Percentiles rank a stretch among this genome's conserved stretches.
Evolutionary conservation across 1,140 invertebrate genomes (phyloP).

Genomic region (Bombus breviceps): DNA sequence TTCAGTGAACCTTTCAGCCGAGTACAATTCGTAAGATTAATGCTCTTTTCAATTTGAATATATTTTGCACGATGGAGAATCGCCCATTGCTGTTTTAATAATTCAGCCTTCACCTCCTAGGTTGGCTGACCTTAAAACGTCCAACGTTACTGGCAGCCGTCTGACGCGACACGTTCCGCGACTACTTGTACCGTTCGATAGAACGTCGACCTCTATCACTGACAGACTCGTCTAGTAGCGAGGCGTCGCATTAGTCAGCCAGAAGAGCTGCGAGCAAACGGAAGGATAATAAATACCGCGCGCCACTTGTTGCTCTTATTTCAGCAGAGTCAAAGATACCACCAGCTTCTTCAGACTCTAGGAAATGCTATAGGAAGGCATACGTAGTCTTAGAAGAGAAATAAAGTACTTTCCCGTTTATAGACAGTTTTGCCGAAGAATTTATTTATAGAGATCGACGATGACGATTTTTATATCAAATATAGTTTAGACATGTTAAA

Average conservation of each 20-base stretch:
- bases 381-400: too few relatives aligned
- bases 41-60: neutral
- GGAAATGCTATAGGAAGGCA: too few relatives aligned
- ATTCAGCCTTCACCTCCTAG: neutral
- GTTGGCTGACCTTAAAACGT: conserved; percentile 11
- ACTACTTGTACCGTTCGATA: conserved; percentile 16
- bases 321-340: conserved; percentile 12
- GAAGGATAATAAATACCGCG: conserved; percentile 49
- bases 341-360: too few relatives aligned
- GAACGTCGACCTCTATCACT: conserved; percentile 36
- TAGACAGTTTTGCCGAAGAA: too few relatives aligned
- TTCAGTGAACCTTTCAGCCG: neutral
- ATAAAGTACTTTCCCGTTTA: too few relatives aligned
- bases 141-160: neutral
- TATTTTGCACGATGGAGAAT: neutral
- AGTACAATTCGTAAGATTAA: neutral
- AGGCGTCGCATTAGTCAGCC: conserved; percentile 29
- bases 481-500: too few relatives aligned
- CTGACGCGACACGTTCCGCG: conserved; percentile 5
- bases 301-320: conserved; percentile 64
- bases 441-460: too few relatives aligned
- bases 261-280: conserved; percentile 15
- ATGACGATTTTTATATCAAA: too few relatives aligned
- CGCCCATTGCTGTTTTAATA: neutral
- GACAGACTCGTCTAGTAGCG: conserved; percentile 29